Percentiles rank a stretch among this genome's conserved stretches.
Evolutionary conservation across 2,797 vertebrate species (phyloP).

Genomic region (Protonibea diacanthus): DNA sequence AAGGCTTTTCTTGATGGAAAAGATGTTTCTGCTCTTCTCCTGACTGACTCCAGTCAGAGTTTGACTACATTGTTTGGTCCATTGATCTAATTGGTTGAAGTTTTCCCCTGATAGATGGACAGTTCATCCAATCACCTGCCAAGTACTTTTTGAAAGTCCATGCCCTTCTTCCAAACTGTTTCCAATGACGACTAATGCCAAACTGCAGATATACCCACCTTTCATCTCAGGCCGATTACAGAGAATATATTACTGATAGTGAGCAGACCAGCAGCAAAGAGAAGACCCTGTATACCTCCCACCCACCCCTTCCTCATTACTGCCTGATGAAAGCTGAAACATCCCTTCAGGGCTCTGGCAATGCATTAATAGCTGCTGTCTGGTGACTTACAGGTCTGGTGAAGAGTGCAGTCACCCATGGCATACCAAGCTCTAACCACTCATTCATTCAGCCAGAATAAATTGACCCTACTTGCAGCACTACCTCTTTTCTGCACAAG

Average conservation of each 20-base stretch:
- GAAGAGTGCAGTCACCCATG: constrained; percentile 44
- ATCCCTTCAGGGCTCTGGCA: constrained; percentile 55
- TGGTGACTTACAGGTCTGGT: constrained; percentile 57
- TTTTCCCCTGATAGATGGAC: too few species aligned
- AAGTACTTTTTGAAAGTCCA: too few species aligned
- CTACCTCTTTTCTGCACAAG: constrained; percentile 43
- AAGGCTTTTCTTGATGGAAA: too few species aligned
- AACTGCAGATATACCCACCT: constrained; percentile 16
- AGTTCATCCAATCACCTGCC: too few species aligned
- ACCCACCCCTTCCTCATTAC: constrained; percentile 59
- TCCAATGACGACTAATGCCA: not conserved
- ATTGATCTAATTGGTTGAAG: too few species aligned
- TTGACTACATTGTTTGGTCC: too few species aligned
- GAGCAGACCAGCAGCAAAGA: constrained; percentile 43
- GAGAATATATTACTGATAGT: constrained; percentile 63
- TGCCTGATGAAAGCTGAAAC: constrained; percentile 65
- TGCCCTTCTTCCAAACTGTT: too few species aligned
- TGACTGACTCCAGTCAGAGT: too few species aligned
- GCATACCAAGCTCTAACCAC: constrained; percentile 42
- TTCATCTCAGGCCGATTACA: constrained; percentile 28
- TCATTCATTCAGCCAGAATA: constrained; percentile 61
- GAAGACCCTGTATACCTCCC: constrained; percentile 44
- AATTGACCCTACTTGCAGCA: constrained; percentile 49
- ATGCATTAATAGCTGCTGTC: constrained; percentile 66
- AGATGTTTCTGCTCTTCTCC: too few species aligned